These are phyloP conservation scores for Brachionus sp. DNA, from an alignment of 1,140 invertebrate genomes.

Conservation along the genomic window DNA sequence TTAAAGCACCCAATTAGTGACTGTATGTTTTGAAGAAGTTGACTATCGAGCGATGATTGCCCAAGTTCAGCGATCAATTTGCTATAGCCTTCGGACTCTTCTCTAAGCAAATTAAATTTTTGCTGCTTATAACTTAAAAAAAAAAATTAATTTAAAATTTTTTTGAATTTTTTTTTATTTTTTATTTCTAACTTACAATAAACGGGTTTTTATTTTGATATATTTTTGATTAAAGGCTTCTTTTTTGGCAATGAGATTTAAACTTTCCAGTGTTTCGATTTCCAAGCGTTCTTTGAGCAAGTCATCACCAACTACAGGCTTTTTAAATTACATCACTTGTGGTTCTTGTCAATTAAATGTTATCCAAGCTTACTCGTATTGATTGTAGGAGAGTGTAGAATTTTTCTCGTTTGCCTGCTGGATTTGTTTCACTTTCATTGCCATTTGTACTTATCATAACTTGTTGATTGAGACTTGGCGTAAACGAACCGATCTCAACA, in stretches of 20 bases:
- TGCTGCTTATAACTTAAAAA: constrained; percentile 89
- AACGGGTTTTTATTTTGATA: constrained; percentile 93
- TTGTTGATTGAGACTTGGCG: neutral
- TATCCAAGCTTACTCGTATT: constrained; percentile 22
- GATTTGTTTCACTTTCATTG: neutral
- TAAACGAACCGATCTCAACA: constrained; percentile 21
- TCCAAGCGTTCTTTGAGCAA: constrained; percentile 37
- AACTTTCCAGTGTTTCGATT: constrained; percentile 18
- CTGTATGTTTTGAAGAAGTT: constrained; percentile 49
- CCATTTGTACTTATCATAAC: neutral
- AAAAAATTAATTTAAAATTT: constrained; percentile 28
- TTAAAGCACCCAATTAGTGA: constrained; percentile 79
- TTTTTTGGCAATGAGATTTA: constrained; percentile 26
- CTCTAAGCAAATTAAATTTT: constrained; percentile 95
- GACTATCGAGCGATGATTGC: constrained; percentile 62
- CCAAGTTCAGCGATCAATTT: constrained; percentile 94
- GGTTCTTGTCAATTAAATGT: neutral
- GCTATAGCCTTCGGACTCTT: constrained; percentile 97
- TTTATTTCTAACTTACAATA: constrained; percentile 84
- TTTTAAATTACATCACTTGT: neutral
- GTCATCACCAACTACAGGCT: constrained; percentile 14
- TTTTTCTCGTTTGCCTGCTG: neutral
- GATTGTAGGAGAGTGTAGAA: neutral
- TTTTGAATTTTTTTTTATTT: neutral
- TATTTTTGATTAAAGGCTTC: constrained; percentile 87